A percentile compares a stretch with the other conserved stretches of the same genome.
Evolutionary conservation across 2,113 vertebrate genomes (phyloP).

Genomic region (Agapornis roseicollis): DNA sequence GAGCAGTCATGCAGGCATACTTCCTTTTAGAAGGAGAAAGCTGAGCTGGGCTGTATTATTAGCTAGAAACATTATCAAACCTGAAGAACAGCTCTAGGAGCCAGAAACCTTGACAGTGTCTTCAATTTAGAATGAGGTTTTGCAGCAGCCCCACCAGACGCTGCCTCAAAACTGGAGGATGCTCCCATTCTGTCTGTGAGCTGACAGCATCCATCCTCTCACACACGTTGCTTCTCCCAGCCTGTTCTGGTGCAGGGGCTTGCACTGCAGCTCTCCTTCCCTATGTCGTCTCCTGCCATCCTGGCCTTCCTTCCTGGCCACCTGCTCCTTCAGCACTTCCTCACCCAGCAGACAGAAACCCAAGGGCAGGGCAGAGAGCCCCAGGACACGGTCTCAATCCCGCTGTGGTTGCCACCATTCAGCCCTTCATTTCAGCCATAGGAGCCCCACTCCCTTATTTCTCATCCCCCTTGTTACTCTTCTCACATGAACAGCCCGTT

Average conservation of each 20-base stretch:
- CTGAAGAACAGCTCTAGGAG: not conserved
- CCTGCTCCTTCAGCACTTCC: not conserved
- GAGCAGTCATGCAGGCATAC: not conserved
- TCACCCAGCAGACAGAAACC: not conserved
- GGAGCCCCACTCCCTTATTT: not conserved
- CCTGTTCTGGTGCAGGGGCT: not conserved
- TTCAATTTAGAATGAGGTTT: not conserved
- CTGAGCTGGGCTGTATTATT: not conserved
- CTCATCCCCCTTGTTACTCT: not conserved
- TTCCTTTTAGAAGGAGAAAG: not conserved
- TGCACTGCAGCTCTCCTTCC: no score
- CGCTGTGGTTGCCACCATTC: not conserved
- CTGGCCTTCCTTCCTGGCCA: not conserved
- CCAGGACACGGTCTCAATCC: not conserved
- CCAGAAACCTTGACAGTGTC: not conserved
- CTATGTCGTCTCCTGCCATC: not conserved
- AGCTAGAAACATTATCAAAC: not conserved
- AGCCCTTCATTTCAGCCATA: not conserved
- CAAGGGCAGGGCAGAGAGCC: not conserved
- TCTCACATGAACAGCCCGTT: not conserved
- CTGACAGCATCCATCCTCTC: not conserved
- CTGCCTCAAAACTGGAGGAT: not conserved
- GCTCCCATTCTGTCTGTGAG: not conserved
- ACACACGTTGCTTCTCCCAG: not conserved
- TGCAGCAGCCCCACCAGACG: not conserved